Evolutionary conservation across 2,113 vertebrate genomes (phyloP).

Genomic region (Dendrocopos noguchii): DNA sequence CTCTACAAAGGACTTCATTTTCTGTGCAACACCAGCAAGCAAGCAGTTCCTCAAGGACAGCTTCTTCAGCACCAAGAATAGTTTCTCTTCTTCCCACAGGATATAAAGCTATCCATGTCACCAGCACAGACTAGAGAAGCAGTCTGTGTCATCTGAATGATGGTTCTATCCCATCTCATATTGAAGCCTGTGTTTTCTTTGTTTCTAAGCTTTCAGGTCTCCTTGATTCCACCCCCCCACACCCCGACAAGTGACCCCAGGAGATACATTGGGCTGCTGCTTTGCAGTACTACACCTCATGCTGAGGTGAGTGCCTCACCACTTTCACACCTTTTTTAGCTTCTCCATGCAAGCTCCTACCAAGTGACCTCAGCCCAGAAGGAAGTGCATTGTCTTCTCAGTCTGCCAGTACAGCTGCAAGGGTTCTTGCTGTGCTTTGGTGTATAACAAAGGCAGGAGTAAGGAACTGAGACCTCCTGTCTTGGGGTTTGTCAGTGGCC

Average conservation of each 20-base stretch:
- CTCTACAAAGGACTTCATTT: neutral
- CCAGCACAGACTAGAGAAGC: neutral
- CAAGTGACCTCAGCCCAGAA: neutral
- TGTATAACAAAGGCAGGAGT: neutral
- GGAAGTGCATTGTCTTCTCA: neutral
- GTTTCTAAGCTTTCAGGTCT: neutral
- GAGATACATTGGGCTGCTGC: neutral
- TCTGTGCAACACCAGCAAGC: neutral
- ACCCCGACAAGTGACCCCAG: neutral
- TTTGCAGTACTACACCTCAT: fast-evolving
- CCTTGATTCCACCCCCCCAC: neutral
- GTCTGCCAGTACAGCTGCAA: neutral
- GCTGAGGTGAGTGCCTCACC: neutral
- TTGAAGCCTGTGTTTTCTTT: neutral
- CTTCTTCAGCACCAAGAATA: neutral
- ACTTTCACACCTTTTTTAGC: neutral
- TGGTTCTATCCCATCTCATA: neutral
- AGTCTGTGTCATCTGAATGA: neutral
- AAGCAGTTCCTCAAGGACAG: neutral
- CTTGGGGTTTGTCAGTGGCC: neutral
- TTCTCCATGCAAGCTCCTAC: neutral
- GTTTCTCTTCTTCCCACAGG: neutral
- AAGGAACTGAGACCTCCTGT: neutral
- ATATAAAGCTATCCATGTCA: neutral
- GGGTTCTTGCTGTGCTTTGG: neutral